A percentile compares a stretch with the other conserved stretches of the same genome.
These are phyloP conservation scores for Antigone vipio DNA, from an alignment of 2,113 vertebrate genomes.

Conservation along the genomic window DNA sequence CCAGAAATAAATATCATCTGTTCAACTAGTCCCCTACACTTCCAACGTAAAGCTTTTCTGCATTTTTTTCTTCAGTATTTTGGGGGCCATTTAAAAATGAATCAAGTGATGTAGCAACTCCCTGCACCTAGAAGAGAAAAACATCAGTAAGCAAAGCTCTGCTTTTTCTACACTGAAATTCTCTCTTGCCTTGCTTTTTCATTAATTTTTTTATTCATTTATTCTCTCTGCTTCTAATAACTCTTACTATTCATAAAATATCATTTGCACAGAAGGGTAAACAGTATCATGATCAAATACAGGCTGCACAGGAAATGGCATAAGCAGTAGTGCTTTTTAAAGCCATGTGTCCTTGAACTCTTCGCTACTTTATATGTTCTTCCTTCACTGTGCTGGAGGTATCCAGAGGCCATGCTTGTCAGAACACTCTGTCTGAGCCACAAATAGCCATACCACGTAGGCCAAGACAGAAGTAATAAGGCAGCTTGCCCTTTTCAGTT, in stretches of 20 bases:
- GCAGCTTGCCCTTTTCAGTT: background rate
- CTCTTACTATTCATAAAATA: background rate
- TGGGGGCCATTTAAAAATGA: background rate
- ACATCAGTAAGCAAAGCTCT: background rate
- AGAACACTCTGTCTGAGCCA: background rate
- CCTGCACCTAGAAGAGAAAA: background rate
- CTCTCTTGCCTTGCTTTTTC: background rate
- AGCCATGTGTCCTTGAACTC: background rate
- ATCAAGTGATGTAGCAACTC: background rate
- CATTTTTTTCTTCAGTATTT: background rate
- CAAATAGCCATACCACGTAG: background rate
- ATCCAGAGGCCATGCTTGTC: background rate
- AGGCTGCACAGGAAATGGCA: background rate
- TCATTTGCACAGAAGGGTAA: background rate
- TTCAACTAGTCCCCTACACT: background rate
- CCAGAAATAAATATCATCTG: background rate
- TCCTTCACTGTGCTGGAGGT: background rate
- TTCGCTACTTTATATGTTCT: background rate
- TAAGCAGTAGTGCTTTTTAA: background rate
- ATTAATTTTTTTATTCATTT: background rate
- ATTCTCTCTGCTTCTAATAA: background rate
- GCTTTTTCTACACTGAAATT: background rate
- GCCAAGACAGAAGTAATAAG: background rate
- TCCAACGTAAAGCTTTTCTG: background rate
- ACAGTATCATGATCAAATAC: background rate